Percentiles rank a stretch among this genome's conserved stretches.
Conservation (phyloP, 64 coral and sea anemone genomes). For the Catalaphyllia jardinei region DNA sequence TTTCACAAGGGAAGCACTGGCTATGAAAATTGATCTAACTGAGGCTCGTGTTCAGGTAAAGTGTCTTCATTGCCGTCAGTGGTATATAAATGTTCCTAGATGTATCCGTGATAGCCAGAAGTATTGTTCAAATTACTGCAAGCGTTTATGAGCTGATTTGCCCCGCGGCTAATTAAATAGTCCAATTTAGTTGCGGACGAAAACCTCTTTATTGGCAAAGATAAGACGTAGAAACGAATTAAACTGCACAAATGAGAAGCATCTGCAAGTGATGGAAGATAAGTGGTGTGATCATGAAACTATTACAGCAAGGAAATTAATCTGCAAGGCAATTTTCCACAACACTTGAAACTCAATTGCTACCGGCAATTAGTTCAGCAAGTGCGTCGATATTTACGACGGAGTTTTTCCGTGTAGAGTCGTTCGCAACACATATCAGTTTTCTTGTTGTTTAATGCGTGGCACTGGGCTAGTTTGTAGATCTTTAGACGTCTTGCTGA, state of each 20-base stretch:
- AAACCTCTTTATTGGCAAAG: conserved; percentile 59
- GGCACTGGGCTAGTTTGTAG: conserved; percentile 18
- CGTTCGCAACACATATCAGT: neutral
- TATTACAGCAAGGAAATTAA: conserved; percentile 76
- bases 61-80: neutral
- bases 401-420: neutral
- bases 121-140: conserved; percentile 13
- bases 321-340: conserved; percentile 6
- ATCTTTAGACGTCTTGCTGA: conserved; percentile 18
- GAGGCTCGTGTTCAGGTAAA: conserved; percentile 95
- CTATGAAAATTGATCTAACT: conserved; percentile 97
- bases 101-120: neutral
- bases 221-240: conserved; percentile 68
- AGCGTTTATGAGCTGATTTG: conserved; percentile 24
- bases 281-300: conserved; percentile 43
- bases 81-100: neutral
- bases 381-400: neutral
- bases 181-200: conserved; percentile 69
- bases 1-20: conserved; percentile 91
- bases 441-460: conserved; percentile 2
- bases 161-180: conserved; percentile 74
- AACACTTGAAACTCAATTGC: conserved; percentile 32
- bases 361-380: conserved; percentile 7
- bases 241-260: conserved; percentile 32
- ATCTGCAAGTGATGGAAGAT: conserved; percentile 56